Conservation (phyloP, 2,888 invertebrate genomes). For the Abrostola tripartita region DNA sequence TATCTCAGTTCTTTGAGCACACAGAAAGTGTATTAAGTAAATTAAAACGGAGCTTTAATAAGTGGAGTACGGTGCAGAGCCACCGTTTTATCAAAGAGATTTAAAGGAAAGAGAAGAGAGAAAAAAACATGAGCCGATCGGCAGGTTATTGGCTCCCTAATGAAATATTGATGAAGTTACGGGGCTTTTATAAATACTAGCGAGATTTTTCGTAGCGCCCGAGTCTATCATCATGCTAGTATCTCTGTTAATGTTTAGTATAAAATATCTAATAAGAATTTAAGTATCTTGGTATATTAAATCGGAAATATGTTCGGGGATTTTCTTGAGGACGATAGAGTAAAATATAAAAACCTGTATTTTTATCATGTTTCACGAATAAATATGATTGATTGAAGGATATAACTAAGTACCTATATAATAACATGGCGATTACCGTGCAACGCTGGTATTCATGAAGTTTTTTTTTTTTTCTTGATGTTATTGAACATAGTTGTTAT, state of each 20-base stretch:
- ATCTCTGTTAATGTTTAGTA: background rate
- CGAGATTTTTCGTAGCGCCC: constrained; percentile 24
- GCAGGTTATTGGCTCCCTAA: constrained; percentile 69
- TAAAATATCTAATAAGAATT: too few species aligned
- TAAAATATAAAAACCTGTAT: too few species aligned
- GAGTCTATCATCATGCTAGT: constrained; percentile 19
- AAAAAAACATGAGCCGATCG: constrained; percentile 53
- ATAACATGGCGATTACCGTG: too few species aligned
- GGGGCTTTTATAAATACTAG: constrained; percentile 40
- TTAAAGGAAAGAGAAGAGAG: constrained; percentile 31
- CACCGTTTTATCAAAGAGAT: constrained; percentile 44
- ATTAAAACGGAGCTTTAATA: constrained; percentile 48
- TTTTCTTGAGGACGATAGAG: too few species aligned
- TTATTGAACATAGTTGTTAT: too few species aligned
- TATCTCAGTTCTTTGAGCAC: constrained; percentile 19
- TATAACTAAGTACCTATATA: too few species aligned
- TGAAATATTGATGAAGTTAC: constrained; percentile 77
- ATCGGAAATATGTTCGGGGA: too few species aligned
- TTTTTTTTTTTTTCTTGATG: too few species aligned
- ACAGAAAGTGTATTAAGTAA: constrained; percentile 32
- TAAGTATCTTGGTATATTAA: too few species aligned
- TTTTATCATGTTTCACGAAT: too few species aligned
- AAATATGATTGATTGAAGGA: too few species aligned
- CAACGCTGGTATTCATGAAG: too few species aligned
- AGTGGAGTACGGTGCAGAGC: constrained; percentile 20